Base-by-base conservation (phyloP, 2,888 invertebrate species). In the Eupithecia centaureata region DNA sequence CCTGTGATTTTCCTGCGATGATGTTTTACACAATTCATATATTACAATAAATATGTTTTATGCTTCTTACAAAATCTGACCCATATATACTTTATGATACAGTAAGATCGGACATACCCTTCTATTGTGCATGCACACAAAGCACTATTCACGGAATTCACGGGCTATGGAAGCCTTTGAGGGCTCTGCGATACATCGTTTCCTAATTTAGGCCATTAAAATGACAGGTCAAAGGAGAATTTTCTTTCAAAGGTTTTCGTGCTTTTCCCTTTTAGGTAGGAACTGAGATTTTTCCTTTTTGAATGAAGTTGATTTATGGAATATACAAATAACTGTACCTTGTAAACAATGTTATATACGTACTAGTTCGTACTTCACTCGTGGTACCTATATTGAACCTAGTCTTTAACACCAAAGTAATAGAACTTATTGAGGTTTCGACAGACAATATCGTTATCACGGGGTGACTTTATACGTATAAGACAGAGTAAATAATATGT, bases 191-290 rank as follows among this genome's bases (percentile, higher is more conserved):
- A 67, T 68, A 72, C 72, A 74, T 71, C 70, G 67, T 74, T 73
- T 73, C 68, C 70, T 76, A 74, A 76, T 74, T 74, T 71, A 70
- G 61, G 58, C 58, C 71, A 61, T 60, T 65, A 65, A 70, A 73
- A 73, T 65, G 33, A 56, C 38, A 33, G 27, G 62, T 42, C 47
- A 65, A 57, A 61, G 38, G 30, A 70, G 72, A 75, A 22, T 61
- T 38, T 47, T 28, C 18, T n/a, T 33, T n/a, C 30, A 64, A 58
- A 25, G 57, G 62, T 35, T 54, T 51, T 22, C 25, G 28, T 56
- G n/a, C 8, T 28, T 28, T 56, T 30, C n/a, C 54, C 4, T n/a
- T n/a, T 28, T 8, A 30, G 30, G 27, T 47, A 42, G 10, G 10
- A 0, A 47, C 47, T 47, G 47, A 47, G 22, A 47, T 22, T 47